Percentiles rank a stretch among this genome's conserved stretches.
Evolutionary conservation across 1,140 invertebrate species (phyloP).

Genomic region (Zaprionus inermis): DNA sequence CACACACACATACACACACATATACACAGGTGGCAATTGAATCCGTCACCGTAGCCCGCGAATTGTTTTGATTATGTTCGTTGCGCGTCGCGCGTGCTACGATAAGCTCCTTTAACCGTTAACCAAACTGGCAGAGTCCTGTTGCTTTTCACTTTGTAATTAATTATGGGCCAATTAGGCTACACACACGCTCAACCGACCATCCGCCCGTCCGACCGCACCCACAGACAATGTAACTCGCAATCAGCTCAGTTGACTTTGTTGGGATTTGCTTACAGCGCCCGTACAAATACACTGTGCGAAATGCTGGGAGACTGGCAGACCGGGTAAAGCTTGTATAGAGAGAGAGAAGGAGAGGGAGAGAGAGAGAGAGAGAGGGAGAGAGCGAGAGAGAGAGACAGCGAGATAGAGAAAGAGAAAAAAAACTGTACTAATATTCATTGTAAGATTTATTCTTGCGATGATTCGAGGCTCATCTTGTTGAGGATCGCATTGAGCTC

Average conservation of each 20-base stretch:
- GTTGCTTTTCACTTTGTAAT: constrained; percentile 41
- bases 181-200: constrained; percentile 11
- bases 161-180: constrained; percentile 67
- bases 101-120: constrained; percentile 2
- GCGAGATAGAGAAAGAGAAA: no score
- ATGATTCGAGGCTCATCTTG: neutral
- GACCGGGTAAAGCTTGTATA: no score
- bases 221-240: neutral
- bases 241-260: constrained; percentile 19
- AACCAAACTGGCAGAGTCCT: neutral
- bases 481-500: neutral
- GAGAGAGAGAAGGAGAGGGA: no score
- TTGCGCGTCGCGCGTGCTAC: neutral
- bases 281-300: neutral
- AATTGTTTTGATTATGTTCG: constrained; percentile 1
- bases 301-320: neutral
- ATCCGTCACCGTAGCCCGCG: neutral
- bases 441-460: neutral
- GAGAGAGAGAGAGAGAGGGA: no score
- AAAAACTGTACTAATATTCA: neutral
- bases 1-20: neutral
- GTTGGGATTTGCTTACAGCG: neutral
- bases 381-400: neutral
- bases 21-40: constrained; percentile 4
- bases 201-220: neutral